Percentiles rank a stretch among this genome's conserved stretches.
Conservation (phyloP, 2,888 invertebrate species). For the Oscheius onirici region DNA sequence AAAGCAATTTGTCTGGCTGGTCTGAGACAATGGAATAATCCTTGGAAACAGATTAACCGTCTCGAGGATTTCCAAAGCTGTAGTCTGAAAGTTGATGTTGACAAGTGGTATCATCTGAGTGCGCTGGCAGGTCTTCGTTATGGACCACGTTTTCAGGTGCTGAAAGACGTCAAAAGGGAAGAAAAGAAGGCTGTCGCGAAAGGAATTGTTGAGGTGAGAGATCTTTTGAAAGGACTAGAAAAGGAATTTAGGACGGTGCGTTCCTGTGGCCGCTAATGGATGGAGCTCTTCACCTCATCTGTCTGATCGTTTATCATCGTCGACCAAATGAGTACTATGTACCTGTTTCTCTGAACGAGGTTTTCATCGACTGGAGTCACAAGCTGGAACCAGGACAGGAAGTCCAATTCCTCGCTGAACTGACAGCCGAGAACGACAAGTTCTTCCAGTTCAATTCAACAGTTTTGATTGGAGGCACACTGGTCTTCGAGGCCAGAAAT, state of each 20-base stretch:
- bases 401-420: conserved; percentile 5
- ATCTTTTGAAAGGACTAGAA: not conserved
- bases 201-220: conserved; percentile 11
- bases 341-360: conserved; percentile 42
- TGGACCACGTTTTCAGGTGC: conserved; percentile 42
- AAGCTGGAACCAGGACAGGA: conserved; percentile 2
- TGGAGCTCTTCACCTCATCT: conserved; percentile 47
- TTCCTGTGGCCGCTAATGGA: conserved; percentile 48
- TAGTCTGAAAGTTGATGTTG: conserved; percentile 33
- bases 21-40: not conserved
- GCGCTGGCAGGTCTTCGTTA: conserved; percentile 52
- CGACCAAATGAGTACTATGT: conserved; percentile 43
- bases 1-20: not conserved
- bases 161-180: not conserved
- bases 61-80: conserved; percentile 13
- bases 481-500: conserved; percentile 44
- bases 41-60: not conserved
- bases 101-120: conserved; percentile 48
- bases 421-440: conserved; percentile 49
- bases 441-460: conserved; percentile 51
- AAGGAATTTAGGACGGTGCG: not conserved
- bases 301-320: conserved; percentile 35
- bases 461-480: conserved; percentile 29
- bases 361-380: conserved; percentile 31
- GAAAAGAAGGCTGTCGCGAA: conserved; percentile 18